These are phyloP conservation scores for Ochropleura plecta DNA, from an alignment of 2,888 invertebrate species.

Conservation along the genomic window DNA sequence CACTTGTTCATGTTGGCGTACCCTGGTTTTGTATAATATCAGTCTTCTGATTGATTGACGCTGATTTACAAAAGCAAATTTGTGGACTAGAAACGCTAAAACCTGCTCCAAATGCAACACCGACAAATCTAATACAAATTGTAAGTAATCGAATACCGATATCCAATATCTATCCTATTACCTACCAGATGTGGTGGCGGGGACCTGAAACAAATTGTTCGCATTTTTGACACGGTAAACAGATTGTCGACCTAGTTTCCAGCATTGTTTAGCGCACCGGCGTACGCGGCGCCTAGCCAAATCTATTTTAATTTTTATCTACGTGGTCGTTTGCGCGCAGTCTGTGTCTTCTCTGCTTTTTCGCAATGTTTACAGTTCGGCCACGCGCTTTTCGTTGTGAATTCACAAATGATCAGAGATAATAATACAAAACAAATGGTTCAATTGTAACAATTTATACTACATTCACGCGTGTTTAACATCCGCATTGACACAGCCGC, in stretches of 20 bases:
- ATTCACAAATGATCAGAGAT: conserved; percentile 50
- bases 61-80: conserved; percentile 53
- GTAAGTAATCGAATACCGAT: conserved; percentile 58
- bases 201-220: conserved; percentile 69
- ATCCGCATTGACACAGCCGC: conserved; percentile 44
- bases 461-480: conserved; percentile 30
- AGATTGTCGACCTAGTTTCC: conserved; percentile 87
- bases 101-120: conserved; percentile 42
- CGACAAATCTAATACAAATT: conserved; percentile 34
- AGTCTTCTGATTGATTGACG: conserved; percentile 47
- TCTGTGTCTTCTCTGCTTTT: conserved; percentile 80
- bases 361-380: conserved; percentile 83
- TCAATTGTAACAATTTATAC: conserved; percentile 34
- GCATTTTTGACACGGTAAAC: conserved; percentile 87
- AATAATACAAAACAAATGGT: conserved; percentile 41
- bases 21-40: conserved; percentile 49
- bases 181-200: conserved; percentile 56
- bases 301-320: conserved; percentile 88
- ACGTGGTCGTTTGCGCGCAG: conserved; percentile 79
- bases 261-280: conserved; percentile 83
- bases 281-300: conserved; percentile 87
- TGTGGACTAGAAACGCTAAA: conserved; percentile 45
- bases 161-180: conserved; percentile 53
- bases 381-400: conserved; percentile 55
- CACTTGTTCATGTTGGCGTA: conserved; percentile 48